Evolutionary conservation across 2,888 invertebrate species (phyloP).

Genomic region (Rhagonycha fulva): DNA sequence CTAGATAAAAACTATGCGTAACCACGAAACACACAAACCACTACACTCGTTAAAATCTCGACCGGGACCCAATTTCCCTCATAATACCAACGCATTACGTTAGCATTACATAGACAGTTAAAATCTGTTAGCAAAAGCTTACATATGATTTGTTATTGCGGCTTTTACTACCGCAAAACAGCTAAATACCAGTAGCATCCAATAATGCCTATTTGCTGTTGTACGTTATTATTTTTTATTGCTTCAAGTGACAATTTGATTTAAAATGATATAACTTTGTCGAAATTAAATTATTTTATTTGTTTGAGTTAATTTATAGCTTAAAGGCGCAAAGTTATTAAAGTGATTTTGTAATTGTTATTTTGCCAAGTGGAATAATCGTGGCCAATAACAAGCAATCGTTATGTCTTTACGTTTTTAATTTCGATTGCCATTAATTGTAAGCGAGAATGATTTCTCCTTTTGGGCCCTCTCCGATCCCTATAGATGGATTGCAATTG

Average conservation of each 20-base stretch:
- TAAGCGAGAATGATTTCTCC: constrained; percentile 45
- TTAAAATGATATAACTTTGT: neutral
- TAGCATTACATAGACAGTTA: constrained; percentile 56
- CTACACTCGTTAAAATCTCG: constrained; percentile 53
- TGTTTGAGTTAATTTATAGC: constrained; percentile 27
- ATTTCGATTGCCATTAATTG: constrained; percentile 56
- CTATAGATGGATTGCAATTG: constrained; percentile 51
- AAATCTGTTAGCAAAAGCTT: constrained; percentile 57
- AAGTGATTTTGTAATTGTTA: constrained; percentile 2
- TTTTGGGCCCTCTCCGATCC: constrained; percentile 30
- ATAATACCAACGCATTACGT: constrained; percentile 54
- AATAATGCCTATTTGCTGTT: constrained; percentile 13
- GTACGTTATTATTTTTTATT: constrained; percentile 18
- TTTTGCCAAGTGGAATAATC: constrained; percentile 21
- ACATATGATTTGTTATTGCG: constrained; percentile 56
- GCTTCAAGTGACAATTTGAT: constrained; percentile 19
- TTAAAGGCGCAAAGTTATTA: neutral
- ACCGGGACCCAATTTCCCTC: constrained; percentile 53
- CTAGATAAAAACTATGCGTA: constrained; percentile 43
- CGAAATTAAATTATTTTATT: constrained; percentile 32
- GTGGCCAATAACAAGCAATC: constrained; percentile 38
- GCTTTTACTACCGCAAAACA: constrained; percentile 52
- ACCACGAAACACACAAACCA: constrained; percentile 50
- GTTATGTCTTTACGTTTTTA: constrained; percentile 52
- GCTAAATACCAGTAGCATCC: constrained; percentile 26